Base-by-base conservation (phyloP, 1,140 invertebrate species). In the Saccostrea echinata region DNA sequence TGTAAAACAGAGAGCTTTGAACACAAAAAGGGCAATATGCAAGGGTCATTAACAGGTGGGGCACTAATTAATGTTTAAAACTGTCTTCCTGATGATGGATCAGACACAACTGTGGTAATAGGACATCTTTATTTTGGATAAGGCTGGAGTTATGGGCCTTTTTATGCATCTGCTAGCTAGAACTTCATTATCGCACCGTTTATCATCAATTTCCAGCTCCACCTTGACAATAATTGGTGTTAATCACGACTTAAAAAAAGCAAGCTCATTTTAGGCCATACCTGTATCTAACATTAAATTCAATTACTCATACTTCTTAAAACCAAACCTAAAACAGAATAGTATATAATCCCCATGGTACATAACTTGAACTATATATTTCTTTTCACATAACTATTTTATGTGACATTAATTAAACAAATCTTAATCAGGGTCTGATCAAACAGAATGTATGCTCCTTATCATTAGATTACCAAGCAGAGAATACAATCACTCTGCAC, bases 1-100 rank as follows among this genome's bases (percentile, higher is more conserved):
- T 30, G 68, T 76, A 76, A 76, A 30, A 76, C 27, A 76, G 9
- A 30, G 68, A 30, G 24, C 27, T 76, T 8, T 4, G 24, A 16
- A 76, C 8, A 76, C 68, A 76, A 24, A 76, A 76, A 76, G 68
- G 68, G 27, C 27, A 76, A 76, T 30, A 76, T 24, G 30, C 33
- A 76, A 30, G 68, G 68, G 68, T 76, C 68, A 76, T 76, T 76
- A 76, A 33, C 68, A 76, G 68, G 68, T 76, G 68, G 68, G 68
- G 27, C 68, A 76, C 68, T 76, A 76, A 76, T 33, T 30, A 33
- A 76, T 76, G 68, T 76, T 76, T 76, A 76, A 76, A 76, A 30
- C 24, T 76, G 68, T 76, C 68, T 76, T 9, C 24, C 13, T 16
- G 6, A 33, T 76, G 68, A 76, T 76, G 68, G 68, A 76, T 76